Evolutionary conservation across 2,888 invertebrate genomes (phyloP).

Genomic region (Nebria salina): DNA sequence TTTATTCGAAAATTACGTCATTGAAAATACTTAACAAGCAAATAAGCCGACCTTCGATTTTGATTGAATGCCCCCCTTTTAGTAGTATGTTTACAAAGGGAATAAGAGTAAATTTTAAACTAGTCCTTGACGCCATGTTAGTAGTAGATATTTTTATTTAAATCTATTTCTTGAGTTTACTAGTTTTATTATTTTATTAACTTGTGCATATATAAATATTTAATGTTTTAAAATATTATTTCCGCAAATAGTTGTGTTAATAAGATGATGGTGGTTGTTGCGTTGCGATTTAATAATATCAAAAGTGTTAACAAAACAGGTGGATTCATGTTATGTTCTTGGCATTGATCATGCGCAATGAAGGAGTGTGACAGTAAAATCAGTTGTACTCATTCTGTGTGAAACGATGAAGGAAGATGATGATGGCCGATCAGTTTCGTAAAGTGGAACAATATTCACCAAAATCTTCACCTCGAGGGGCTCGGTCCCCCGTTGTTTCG

Average conservation of each 20-base stretch:
- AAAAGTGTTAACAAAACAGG: not conserved
- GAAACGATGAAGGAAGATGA: conserved; percentile 72
- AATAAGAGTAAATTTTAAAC: not conserved
- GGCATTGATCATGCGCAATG: conserved; percentile 4
- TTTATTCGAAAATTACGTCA: too few species aligned
- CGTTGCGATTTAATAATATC: not conserved
- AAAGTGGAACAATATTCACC: conserved; percentile 95
- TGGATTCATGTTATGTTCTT: not conserved
- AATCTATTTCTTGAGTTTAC: too few species aligned
- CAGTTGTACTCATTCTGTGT: conserved; percentile 32
- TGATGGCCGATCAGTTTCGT: conserved; percentile 93
- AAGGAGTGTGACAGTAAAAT: not conserved
- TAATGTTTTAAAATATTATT: too few species aligned
- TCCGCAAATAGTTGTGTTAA: not conserved
- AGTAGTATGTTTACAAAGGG: not conserved
- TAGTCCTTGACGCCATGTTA: not conserved
- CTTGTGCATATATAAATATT: too few species aligned
- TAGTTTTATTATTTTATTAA: not conserved
- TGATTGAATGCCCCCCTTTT: not conserved
- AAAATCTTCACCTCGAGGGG: conserved; percentile 93
- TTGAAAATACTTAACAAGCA: too few species aligned
- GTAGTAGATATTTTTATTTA: not conserved
- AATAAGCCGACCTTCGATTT: too few species aligned
- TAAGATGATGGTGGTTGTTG: not conserved
- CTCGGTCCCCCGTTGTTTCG: conserved; percentile 93